Evolutionary conservation across 2,113 vertebrate genomes (phyloP).

Genomic region (Platycercus adscitus): DNA sequence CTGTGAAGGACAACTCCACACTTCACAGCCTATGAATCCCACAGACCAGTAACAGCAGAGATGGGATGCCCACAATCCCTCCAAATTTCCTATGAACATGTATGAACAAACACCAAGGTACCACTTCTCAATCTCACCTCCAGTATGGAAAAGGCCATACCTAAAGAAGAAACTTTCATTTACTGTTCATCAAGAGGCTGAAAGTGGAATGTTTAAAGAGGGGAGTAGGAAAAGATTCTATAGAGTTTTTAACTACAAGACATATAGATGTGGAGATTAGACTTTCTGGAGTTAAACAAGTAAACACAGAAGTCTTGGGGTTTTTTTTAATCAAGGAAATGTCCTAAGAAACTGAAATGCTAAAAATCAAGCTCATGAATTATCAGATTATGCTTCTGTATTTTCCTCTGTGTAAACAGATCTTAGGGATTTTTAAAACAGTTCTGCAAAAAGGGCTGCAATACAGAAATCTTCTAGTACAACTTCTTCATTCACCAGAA

Average conservation of each 20-base stretch:
- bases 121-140: not conserved
- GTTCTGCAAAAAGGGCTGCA: not conserved
- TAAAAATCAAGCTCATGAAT: not conserved
- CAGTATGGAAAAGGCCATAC: not conserved
- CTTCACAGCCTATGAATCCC: not conserved
- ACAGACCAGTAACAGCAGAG: not conserved
- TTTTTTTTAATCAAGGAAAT: not conserved
- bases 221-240: not conserved
- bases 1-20: not conserved
- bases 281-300: not conserved
- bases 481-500: not conserved
- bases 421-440: not conserved
- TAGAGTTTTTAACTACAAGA: not conserved
- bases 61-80: too few relatives aligned
- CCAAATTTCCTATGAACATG: not conserved
- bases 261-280: not conserved
- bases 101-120: not conserved
- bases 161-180: not conserved
- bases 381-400: not conserved
- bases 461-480: not conserved
- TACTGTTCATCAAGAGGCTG: not conserved
- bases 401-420: not conserved
- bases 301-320: not conserved
- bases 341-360: not conserved
- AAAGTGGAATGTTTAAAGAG: not conserved